phyloP scores from a whole-genome alignment of 2,888 invertebrate genomes.

The Muscina levida region DNA sequence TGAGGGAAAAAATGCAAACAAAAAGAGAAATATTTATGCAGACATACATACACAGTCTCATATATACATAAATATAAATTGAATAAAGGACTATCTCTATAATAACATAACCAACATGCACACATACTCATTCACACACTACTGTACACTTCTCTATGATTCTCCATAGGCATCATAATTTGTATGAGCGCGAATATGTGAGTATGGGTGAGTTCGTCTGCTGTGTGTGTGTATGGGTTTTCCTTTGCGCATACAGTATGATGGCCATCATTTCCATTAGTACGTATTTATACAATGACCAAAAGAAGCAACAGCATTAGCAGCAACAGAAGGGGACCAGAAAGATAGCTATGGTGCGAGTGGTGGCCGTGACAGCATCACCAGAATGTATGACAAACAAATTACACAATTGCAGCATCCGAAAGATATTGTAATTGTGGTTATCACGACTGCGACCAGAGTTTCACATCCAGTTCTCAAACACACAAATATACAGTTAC shows the following conservation, averaged over 20 bases:
- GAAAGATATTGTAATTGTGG: constrained; percentile 54
- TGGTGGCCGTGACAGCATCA: neutral
- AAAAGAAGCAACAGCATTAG: constrained; percentile 33
- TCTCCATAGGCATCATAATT: constrained; percentile 34
- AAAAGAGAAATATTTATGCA: constrained; percentile 30
- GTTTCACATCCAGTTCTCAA: neutral
- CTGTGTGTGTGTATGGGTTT: neutral
- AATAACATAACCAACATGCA: constrained; percentile 33
- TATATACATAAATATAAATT: constrained; percentile 48
- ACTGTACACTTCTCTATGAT: neutral
- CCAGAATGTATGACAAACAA: constrained; percentile 49
- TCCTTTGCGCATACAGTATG: constrained; percentile 27
- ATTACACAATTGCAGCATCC: constrained; percentile 59
- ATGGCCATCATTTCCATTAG: constrained; percentile 44
- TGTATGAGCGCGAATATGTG: neutral
- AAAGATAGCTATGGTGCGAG: neutral
- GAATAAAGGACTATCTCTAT: constrained; percentile 48
- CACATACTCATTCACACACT: neutral
- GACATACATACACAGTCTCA: constrained; percentile 29
- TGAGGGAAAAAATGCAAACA: constrained; percentile 30
- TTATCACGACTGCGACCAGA: constrained; percentile 48
- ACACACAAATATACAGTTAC: neutral
- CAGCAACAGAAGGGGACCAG: constrained; percentile 3
- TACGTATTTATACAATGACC: constrained; percentile 34
- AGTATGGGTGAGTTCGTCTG: neutral